Conservation (phyloP, 2,888 invertebrate species). For the Frankliniella fusca region DNA sequence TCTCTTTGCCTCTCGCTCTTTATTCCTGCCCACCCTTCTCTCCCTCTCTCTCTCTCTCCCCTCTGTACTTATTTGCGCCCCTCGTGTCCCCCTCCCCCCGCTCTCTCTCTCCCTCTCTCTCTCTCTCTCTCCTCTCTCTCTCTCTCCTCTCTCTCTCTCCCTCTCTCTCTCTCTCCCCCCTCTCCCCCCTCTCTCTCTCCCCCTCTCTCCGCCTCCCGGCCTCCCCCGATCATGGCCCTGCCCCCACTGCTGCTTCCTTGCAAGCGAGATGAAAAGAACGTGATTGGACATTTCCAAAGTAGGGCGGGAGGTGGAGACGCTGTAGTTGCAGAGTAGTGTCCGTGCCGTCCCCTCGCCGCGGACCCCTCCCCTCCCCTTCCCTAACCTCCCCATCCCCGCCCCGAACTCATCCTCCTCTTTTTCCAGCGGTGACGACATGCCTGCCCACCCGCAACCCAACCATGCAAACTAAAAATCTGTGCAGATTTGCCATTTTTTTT, state of each 20-base stretch:
- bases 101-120: not conserved
- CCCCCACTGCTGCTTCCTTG: not conserved
- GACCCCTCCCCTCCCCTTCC: not conserved
- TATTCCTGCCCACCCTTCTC: not conserved
- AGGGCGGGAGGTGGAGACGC: not conserved
- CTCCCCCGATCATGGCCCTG: not conserved
- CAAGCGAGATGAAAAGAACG: constrained; percentile 6
- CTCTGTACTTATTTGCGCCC: no score
- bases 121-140: not conserved
- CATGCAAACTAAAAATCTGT: no score
- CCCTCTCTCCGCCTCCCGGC: not conserved
- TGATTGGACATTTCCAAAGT: constrained; percentile 25
- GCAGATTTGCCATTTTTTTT: no score
- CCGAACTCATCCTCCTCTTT: no score
- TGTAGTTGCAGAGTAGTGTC: not conserved
- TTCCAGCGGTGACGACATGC: no score
- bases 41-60: not conserved
- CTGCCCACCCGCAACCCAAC: no score
- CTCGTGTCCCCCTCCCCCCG: no score
- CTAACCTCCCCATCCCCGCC: not conserved
- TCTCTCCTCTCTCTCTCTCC: not conserved
- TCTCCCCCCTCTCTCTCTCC: not conserved
- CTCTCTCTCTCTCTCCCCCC: not conserved
- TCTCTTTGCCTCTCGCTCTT: no score
- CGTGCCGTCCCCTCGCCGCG: not conserved